These are phyloP conservation scores for Hiodon alosoides DNA, from an alignment of 2,113 vertebrate genomes.

Conservation along the genomic window DNA sequence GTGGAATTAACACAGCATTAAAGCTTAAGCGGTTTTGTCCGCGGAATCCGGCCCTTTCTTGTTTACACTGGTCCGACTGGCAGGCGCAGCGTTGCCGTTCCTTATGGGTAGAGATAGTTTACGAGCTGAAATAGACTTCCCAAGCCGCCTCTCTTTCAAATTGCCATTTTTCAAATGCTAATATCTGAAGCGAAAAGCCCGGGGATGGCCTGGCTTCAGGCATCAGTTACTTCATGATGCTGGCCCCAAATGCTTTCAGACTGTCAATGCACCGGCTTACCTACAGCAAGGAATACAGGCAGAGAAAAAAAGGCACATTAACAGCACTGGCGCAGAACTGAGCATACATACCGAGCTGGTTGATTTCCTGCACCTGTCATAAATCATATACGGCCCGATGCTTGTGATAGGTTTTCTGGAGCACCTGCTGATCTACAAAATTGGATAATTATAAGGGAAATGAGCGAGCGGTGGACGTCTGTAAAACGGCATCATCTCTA, in stretches of 20 bases:
- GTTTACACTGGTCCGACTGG: too few relatives aligned
- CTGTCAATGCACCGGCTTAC: constrained; percentile 21
- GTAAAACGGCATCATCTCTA: constrained; percentile 36
- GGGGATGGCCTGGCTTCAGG: not conserved
- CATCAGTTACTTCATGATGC: not conserved
- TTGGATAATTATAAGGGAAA: constrained; percentile 41
- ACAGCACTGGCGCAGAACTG: not conserved
- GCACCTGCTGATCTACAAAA: constrained; percentile 42
- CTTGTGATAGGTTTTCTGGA: constrained; percentile 24
- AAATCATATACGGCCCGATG: constrained; percentile 29
- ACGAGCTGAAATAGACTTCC: not conserved
- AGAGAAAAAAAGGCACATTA: not conserved
- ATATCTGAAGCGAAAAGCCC: not conserved
- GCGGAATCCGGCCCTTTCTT: too few relatives aligned
- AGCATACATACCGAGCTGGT: not conserved
- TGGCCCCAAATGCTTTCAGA: constrained; percentile 12
- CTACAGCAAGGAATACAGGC: constrained; percentile 6
- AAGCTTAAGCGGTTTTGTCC: too few relatives aligned
- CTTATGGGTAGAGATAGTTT: not conserved
- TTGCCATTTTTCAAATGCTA: not conserved
- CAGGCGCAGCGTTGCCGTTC: not conserved
- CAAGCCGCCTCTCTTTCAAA: not conserved
- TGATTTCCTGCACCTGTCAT: constrained; percentile 19
- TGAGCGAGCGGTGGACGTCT: constrained; percentile 33
- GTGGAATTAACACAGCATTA: too few relatives aligned